phyloP scores from a whole-genome alignment of 2,797 vertebrate genomes.

The Eulemur albifrons region DNA sequence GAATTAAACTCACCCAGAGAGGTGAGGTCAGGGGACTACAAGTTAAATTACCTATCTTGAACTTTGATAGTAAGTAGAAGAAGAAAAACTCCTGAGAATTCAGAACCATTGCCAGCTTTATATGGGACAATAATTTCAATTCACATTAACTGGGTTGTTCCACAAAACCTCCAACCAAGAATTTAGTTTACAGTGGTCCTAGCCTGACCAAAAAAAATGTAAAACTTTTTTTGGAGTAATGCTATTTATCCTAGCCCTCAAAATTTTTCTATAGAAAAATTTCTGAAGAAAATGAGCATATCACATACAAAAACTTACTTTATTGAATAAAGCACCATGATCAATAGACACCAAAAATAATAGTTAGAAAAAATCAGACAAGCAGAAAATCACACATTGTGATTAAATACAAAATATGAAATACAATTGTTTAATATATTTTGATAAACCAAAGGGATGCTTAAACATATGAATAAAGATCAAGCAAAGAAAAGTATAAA shows the following conservation, averaged over 20 bases:
- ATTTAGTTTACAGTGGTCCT: background rate
- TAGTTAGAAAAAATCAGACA: background rate
- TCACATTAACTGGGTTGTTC: background rate
- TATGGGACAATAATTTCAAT: background rate
- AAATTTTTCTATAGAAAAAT: background rate
- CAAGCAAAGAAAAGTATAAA: background rate
- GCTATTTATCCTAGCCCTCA: background rate
- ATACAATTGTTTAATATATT: background rate
- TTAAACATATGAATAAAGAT: background rate
- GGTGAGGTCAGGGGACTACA: background rate
- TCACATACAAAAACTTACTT: background rate
- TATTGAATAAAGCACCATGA: background rate
- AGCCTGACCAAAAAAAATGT: background rate
- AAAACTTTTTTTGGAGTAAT: background rate
- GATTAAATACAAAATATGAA: background rate
- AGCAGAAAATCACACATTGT: background rate
- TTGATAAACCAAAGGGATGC: background rate
- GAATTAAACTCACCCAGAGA: background rate
- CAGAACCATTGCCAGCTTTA: background rate
- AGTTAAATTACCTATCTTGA: background rate
- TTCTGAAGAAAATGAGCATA: background rate
- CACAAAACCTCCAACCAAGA: background rate
- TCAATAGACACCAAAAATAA: background rate
- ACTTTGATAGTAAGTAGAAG: background rate
- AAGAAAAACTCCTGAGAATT: background rate